A percentile compares a stretch with the other conserved stretches of the same genome.
These are phyloP conservation scores for Eidolon dupreanum DNA, from an alignment of 2,797 vertebrate genomes.

Conservation along the genomic window DNA sequence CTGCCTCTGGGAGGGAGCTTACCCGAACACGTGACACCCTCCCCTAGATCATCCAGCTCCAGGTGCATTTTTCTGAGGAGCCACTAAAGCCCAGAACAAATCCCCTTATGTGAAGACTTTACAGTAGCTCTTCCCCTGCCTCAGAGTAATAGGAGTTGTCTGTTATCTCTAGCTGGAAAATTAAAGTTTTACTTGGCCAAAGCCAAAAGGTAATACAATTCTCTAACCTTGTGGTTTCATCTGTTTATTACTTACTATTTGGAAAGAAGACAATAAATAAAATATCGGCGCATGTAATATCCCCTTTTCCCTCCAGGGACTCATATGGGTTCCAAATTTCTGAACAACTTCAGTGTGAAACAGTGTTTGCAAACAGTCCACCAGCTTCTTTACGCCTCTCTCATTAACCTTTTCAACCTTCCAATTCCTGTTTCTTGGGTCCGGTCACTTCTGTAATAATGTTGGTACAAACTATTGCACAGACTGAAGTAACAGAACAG, in stretches of 20 bases:
- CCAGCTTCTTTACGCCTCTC: slow-evolving; percentile 45
- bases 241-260: slow-evolving; percentile 77
- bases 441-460: slow-evolving; percentile 46
- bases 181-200: slow-evolving; percentile 68
- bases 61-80: not conserved
- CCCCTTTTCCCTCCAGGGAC: slow-evolving; percentile 55
- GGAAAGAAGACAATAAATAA: slow-evolving; percentile 76
- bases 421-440: not conserved
- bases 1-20: not conserved
- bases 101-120: not conserved
- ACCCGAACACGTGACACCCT: not conserved
- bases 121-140: not conserved
- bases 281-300: slow-evolving; percentile 71
- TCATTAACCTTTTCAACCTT: slow-evolving; percentile 70
- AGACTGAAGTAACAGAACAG: not conserved
- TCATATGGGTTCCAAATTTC: slow-evolving; percentile 45
- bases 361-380: slow-evolving; percentile 45
- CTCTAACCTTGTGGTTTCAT: slow-evolving; percentile 65
- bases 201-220: slow-evolving; percentile 67
- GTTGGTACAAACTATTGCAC: not conserved
- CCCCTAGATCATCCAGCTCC: not conserved
- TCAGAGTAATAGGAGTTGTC: slow-evolving; percentile 51
- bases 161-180: slow-evolving; percentile 68
- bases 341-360: slow-evolving; percentile 59
- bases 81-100: slow-evolving; percentile 42